Evolutionary conservation across 2,113 vertebrate genomes (phyloP).

Genomic region (Blennius ocellaris): DNA sequence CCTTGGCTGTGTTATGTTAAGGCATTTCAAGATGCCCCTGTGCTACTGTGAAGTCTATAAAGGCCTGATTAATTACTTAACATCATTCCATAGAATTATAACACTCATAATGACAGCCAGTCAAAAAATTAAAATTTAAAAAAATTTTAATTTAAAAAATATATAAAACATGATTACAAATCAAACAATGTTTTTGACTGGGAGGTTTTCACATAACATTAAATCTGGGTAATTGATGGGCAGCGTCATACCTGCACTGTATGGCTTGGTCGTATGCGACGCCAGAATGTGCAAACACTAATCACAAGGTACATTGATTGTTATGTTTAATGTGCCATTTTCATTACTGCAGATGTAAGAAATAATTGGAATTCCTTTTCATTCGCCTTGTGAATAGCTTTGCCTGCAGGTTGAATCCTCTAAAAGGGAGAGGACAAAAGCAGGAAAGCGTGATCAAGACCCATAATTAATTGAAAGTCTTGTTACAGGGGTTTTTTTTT

Average conservation of each 20-base stretch:
- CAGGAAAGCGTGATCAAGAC: slow-evolving; percentile 52
- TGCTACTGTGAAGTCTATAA: slow-evolving; percentile 51
- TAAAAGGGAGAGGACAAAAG: slow-evolving; percentile 35
- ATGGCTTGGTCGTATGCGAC: slow-evolving; percentile 21
- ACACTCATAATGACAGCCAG: slow-evolving; percentile 43
- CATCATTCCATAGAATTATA: slow-evolving; percentile 52
- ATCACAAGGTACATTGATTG: slow-evolving; percentile 64
- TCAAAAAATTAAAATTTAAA: too few species aligned
- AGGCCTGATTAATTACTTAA: slow-evolving; percentile 66
- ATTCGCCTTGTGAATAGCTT: slow-evolving; percentile 55
- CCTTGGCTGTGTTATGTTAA: slow-evolving; percentile 23
- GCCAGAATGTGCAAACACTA: slow-evolving; percentile 51
- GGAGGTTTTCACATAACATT: slow-evolving; percentile 40
- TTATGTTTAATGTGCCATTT: slow-evolving; percentile 64
- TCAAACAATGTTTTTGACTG: slow-evolving; percentile 9
- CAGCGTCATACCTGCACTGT: slow-evolving; percentile 19
- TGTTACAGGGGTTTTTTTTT: slow-evolving; percentile 29
- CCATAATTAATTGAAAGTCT: slow-evolving; percentile 62
- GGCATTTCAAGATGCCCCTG: slow-evolving; percentile 27
- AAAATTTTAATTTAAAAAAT: too few species aligned
- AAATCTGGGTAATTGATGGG: slow-evolving; percentile 24
- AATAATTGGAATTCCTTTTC: slow-evolving; percentile 68
- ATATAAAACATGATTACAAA: neutral
- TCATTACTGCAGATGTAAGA: slow-evolving; percentile 62
- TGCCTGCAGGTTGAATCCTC: slow-evolving; percentile 67